Conservation (phyloP, 2,797 vertebrate genomes). For the Danio kyathit region DNA sequence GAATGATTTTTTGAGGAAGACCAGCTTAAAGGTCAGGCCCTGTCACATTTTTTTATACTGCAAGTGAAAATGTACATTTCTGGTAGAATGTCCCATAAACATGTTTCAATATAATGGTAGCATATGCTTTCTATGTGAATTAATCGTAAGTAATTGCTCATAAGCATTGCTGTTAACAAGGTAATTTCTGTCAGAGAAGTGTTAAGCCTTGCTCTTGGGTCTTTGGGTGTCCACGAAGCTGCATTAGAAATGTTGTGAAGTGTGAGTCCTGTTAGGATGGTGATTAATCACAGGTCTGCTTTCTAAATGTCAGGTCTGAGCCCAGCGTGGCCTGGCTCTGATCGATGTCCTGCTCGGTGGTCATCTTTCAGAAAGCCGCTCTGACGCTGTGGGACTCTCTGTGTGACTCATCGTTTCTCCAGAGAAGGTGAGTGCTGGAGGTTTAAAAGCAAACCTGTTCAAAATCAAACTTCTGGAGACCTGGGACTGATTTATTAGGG, state of each 20-base stretch:
- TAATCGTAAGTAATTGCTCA: no score
- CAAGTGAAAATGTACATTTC: no score
- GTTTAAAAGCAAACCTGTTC: conserved; percentile 1
- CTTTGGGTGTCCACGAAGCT: neutral
- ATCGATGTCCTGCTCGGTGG: conserved; percentile 59
- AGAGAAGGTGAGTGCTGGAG: conserved; percentile 19
- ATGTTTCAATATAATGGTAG: no score
- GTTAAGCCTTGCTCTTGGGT: neutral
- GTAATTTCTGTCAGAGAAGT: neutral
- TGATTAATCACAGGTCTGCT: conserved; percentile 64
- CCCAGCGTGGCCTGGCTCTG: conserved; percentile 49
- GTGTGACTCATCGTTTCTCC: conserved; percentile 38
- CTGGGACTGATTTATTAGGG: neutral
- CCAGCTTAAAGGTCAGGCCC: no score
- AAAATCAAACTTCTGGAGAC: neutral
- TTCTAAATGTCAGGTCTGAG: conserved; percentile 61
- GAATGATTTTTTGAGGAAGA: no score
- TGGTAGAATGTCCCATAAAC: no score
- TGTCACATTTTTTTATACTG: no score
- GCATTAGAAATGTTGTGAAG: conserved; percentile 62
- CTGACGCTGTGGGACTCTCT: conserved; percentile 22
- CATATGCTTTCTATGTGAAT: no score
- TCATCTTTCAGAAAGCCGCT: conserved; percentile 48
- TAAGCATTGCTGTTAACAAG: conserved; percentile 1
- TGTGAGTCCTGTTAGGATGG: conserved; percentile 50